phyloP scores from a whole-genome alignment of 2,888 invertebrate genomes.

The Lasioglossum figueresi region DNA sequence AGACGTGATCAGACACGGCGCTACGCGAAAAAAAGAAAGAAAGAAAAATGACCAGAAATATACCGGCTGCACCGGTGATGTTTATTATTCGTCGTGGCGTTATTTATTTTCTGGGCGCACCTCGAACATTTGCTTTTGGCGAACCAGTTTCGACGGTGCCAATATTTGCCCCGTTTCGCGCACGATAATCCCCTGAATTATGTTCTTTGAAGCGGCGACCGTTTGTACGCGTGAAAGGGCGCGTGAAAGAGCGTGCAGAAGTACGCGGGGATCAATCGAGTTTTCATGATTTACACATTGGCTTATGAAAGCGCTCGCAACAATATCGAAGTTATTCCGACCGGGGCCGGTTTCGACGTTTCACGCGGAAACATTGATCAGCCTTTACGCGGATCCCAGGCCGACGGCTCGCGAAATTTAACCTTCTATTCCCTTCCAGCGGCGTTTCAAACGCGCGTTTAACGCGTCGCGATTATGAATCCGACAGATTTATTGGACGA shows the following conservation, averaged over 20 bases:
- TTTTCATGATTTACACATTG: constrained; percentile 64
- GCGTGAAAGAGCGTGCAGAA: constrained; percentile 54
- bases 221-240: constrained; percentile 57
- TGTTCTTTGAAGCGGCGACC: constrained; percentile 69
- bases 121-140: constrained; percentile 71
- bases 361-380: constrained; percentile 53
- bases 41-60: constrained; percentile 63
- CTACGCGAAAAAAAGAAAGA: constrained; percentile 20
- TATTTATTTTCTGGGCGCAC: constrained; percentile 72
- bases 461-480: constrained; percentile 26
- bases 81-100: constrained; percentile 68
- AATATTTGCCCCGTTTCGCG: constrained; percentile 70
- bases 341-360: constrained; percentile 12
- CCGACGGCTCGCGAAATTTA: constrained; percentile 32
- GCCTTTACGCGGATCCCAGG: constrained; percentile 39
- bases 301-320: constrained; percentile 62
- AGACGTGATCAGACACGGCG: constrained; percentile 51
- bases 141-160: constrained; percentile 68
- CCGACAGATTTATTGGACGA: constrained; percentile 21
- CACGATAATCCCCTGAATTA: constrained; percentile 72
- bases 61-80: constrained; percentile 59
- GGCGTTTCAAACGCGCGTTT: constrained; percentile 16
- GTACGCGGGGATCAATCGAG: constrained; percentile 63
- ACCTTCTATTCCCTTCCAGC: constrained; percentile 2
- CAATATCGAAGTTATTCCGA: constrained; percentile 59